Conservation (phyloP, 1,140 invertebrate genomes). For the Chionoecetes opilio region DNA sequence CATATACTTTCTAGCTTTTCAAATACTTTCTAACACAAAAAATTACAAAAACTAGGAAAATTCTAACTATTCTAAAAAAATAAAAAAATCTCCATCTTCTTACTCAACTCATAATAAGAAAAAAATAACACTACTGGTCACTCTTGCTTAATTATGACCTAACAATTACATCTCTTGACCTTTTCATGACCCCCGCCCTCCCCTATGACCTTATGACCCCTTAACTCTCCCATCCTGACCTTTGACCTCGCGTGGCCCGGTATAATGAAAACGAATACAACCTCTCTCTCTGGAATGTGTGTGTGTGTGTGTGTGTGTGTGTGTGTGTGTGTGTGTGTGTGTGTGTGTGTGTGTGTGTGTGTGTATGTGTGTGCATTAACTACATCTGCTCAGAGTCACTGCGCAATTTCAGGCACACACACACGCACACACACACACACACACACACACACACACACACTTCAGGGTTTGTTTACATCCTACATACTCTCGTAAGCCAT, state of each 20-base stretch:
- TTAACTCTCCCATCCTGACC: background rate
- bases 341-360: background rate
- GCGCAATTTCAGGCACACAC: background rate
- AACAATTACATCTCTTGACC: background rate
- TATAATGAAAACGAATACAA: background rate
- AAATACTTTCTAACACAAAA: no score
- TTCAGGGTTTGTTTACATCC: no score
- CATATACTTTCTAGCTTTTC: no score
- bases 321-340: background rate
- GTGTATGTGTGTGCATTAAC: background rate
- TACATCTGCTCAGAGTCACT: background rate
- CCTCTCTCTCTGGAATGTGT: background rate
- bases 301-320: background rate
- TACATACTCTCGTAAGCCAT: no score
- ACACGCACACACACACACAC: slow-evolving; percentile 50
- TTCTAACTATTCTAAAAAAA: background rate
- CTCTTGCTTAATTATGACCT: background rate
- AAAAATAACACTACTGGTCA: background rate
- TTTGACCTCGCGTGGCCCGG: background rate
- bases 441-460: slow-evolving; percentile 14
- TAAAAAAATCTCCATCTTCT: background rate
- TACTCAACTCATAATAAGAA: background rate
- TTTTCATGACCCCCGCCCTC: background rate
- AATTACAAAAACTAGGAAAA: background rate
- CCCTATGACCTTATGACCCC: background rate